These are phyloP conservation scores for Platyscelio sp. DNA, from an alignment of 2,888 invertebrate genomes.

Conservation along the genomic window DNA sequence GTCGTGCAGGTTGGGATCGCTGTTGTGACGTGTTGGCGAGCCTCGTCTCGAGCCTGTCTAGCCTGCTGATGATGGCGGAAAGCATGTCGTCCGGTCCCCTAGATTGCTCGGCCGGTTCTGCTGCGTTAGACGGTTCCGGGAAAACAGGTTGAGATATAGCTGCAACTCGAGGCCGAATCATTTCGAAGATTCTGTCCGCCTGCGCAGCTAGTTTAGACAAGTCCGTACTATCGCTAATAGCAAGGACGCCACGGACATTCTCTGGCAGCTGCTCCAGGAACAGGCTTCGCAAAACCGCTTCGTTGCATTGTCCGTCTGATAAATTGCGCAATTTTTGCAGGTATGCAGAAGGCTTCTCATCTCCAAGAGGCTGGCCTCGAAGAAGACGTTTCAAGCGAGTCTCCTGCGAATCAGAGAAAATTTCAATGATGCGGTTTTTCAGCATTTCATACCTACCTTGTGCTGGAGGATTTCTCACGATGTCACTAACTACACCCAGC, in stretches of 20 bases:
- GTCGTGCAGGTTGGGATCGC: background rate
- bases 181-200: slow-evolving; percentile 39
- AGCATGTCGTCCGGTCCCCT: background rate
- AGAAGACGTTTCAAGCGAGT: background rate
- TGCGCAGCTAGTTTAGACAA: slow-evolving; percentile 14
- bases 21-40: background rate
- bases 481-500: background rate
- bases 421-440: background rate
- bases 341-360: slow-evolving; percentile 21
- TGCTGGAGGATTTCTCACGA: slow-evolving; percentile 6
- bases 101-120: background rate
- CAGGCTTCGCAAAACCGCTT: slow-evolving; percentile 19
- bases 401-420: slow-evolving; percentile 17
- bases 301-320: slow-evolving; percentile 13
- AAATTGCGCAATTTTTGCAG: slow-evolving; percentile 22
- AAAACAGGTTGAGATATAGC: background rate
- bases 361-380: background rate
- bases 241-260: slow-evolving; percentile 21
- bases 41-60: background rate
- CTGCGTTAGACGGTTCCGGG: background rate
- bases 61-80: slow-evolving; percentile 1
- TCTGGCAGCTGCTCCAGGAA: slow-evolving; percentile 32
- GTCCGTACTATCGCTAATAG: slow-evolving; percentile 9
- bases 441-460: background rate
- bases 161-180: slow-evolving; percentile 5